Conservation (phyloP, 2,797 vertebrate genomes). For the Aratinga solstitialis region DNA sequence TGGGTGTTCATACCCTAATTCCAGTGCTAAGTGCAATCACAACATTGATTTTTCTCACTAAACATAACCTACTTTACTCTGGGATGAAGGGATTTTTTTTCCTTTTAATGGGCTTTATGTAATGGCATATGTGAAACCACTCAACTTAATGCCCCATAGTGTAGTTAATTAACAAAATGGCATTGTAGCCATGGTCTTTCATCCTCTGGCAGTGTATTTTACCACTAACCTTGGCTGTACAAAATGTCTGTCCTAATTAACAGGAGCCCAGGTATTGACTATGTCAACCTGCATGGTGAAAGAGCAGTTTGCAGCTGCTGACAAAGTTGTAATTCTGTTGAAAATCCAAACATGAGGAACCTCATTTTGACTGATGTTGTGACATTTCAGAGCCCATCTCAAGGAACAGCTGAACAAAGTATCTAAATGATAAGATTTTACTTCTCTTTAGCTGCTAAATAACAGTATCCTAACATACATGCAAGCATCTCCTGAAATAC, state of each 20-base stretch:
- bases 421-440: not conserved
- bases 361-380: not conserved
- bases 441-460: not conserved
- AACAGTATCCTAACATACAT: not conserved
- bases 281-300: not conserved
- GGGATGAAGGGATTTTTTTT: not conserved
- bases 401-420: not conserved
- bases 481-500: not conserved
- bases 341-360: not conserved
- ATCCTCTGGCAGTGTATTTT: not conserved
- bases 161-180: slow-evolving; percentile 14
- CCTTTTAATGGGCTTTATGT: slow-evolving; percentile 30
- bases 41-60: slow-evolving; percentile 67
- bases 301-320: slow-evolving; percentile 23
- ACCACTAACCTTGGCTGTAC: not conserved
- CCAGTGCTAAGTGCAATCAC: slow-evolving; percentile 58
- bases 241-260: not conserved
- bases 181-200: not conserved
- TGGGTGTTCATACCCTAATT: slow-evolving; percentile 50
- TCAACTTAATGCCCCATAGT: slow-evolving; percentile 7
- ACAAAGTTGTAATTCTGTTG: not conserved
- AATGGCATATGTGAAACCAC: not conserved
- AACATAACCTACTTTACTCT: slow-evolving; percentile 47
- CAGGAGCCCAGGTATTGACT: not conserved
- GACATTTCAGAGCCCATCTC: not conserved